phyloP scores from a whole-genome alignment of 2,797 vertebrate genomes.

The Lepidocolaptes lacrymiger region DNA sequence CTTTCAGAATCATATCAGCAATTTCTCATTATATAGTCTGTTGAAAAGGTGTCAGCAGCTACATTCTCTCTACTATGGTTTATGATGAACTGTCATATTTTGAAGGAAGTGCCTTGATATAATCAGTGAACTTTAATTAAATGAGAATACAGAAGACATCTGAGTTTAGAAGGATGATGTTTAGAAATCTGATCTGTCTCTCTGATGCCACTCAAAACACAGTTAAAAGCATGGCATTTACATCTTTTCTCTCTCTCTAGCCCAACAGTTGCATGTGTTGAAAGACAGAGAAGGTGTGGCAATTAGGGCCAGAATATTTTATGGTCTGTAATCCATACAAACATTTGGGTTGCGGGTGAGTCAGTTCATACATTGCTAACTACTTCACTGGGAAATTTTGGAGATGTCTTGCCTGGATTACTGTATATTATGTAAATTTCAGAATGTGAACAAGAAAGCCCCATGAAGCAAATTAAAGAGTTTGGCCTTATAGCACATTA shows the following conservation, averaged over 20 bases:
- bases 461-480: background rate
- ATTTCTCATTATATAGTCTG: background rate
- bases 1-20: background rate
- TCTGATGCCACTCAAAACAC: background rate
- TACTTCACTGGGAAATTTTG: background rate
- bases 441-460: background rate
- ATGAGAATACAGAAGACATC: background rate
- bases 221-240: background rate
- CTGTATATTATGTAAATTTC: background rate
- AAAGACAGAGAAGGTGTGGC: background rate
- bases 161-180: background rate
- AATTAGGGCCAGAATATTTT: background rate
- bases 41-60: background rate
- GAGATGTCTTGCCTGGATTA: background rate
- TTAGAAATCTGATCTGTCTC: background rate
- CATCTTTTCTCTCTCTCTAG: background rate
- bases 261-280: background rate
- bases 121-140: background rate
- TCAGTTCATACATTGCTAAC: background rate
- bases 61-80: background rate
- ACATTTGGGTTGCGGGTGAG: background rate
- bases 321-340: background rate
- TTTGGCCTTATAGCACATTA: background rate
- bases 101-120: background rate
- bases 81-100: background rate